A percentile compares a stretch with the other conserved stretches of the same genome.
These are phyloP conservation scores for Procavia capensis DNA, from an alignment of 2,113 vertebrate species.

Conservation along the genomic window DNA sequence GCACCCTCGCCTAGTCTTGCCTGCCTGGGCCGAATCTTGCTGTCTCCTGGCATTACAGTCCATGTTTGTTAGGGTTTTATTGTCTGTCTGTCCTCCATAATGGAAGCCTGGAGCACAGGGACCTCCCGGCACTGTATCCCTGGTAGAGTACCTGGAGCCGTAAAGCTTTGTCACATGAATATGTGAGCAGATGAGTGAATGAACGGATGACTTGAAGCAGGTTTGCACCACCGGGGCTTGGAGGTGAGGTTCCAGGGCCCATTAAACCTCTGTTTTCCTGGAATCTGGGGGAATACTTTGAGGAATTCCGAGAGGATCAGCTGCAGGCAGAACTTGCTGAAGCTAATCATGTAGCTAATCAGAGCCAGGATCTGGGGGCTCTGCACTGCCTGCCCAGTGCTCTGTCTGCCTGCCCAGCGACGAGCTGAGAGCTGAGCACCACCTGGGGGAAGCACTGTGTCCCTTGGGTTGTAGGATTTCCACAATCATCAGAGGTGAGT, in stretches of 20 bases:
- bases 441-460: neutral
- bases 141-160: rapidly evolving
- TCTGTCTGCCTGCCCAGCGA: neutral
- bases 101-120: neutral
- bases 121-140: neutral
- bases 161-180: neutral
- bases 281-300: neutral
- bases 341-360: neutral
- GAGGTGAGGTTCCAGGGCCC: neutral
- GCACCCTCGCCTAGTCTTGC: neutral
- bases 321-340: neutral
- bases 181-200: too few species aligned
- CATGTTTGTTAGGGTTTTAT: neutral
- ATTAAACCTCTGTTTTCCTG: neutral
- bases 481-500: neutral
- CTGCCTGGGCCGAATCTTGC: neutral
- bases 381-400: rapidly evolving
- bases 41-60: neutral
- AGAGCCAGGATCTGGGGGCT: neutral
- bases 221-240: neutral
- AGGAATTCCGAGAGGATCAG: neutral
- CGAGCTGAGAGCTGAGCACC: too few species aligned
- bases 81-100: neutral
- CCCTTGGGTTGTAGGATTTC: too few species aligned
- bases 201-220: neutral